Evolutionary conservation across 2,797 vertebrate genomes (phyloP).

Genomic region (Danio jaintianensis): DNA sequence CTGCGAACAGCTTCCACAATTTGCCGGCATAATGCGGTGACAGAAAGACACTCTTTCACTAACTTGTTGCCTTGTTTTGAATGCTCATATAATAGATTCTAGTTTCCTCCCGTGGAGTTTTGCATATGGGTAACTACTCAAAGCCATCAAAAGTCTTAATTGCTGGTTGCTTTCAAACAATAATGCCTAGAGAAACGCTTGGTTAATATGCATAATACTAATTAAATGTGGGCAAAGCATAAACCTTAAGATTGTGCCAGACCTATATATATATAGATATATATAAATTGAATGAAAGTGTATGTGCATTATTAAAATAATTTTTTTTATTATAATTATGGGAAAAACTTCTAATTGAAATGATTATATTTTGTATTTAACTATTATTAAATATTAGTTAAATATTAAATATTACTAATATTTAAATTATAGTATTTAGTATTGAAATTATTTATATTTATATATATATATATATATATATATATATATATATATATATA

Average conservation of each 20-base stretch:
- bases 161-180: neutral
- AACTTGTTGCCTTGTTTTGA: slow-evolving; percentile 30
- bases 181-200: neutral
- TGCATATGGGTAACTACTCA: neutral
- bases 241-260: neutral
- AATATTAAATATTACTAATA: no score
- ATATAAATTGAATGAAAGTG: no score
- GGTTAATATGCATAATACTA: neutral
- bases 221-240: neutral
- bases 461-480: no score
- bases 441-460: no score
- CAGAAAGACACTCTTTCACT: slow-evolving; percentile 33
- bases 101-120: slow-evolving; percentile 15
- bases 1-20: slow-evolving; percentile 52
- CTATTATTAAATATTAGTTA: no score
- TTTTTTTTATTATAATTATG: no score
- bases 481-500: no score
- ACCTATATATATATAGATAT: no score
- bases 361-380: no score
- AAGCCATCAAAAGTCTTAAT: neutral
- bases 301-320: no score
- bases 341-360: no score
- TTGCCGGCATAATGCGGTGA: slow-evolving; percentile 49
- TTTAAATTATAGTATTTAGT: no score
- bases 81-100: neutral